These are phyloP conservation scores for Dryoscopus gambensis DNA, from an alignment of 2,113 vertebrate genomes.

Conservation along the genomic window DNA sequence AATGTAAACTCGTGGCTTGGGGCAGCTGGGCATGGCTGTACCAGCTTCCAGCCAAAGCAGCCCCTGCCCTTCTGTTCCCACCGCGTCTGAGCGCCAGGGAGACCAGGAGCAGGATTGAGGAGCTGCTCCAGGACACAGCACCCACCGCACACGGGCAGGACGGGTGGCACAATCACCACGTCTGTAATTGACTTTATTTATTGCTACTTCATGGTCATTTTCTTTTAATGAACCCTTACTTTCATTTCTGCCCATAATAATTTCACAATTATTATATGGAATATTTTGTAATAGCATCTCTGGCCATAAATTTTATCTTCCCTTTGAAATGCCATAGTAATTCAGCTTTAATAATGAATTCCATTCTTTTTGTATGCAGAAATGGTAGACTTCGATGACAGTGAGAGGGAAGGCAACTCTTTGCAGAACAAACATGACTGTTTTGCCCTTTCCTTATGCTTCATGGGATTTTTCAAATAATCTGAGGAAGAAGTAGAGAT, in stretches of 20 bases:
- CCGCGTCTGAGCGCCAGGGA: accelerated
- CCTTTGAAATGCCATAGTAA: slow-evolving; percentile 1
- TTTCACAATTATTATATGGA: slow-evolving; percentile 27
- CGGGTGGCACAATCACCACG: accelerated
- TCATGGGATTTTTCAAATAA: neutral
- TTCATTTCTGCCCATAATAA: slow-evolving; percentile 47
- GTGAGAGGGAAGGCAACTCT: neutral
- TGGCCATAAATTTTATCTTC: slow-evolving; percentile 5
- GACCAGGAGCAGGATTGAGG: neutral
- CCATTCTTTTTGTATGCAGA: neutral
- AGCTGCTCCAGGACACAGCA: neutral
- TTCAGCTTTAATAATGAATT: slow-evolving; percentile 34
- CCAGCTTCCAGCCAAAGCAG: neutral
- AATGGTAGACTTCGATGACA: neutral
- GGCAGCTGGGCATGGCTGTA: neutral
- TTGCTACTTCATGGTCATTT: slow-evolving; percentile 51
- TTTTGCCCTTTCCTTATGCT: neutral
- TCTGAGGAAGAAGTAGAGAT: neutral
- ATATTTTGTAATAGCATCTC: slow-evolving; percentile 13
- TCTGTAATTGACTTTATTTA: slow-evolving; percentile 40
- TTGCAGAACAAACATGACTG: neutral
- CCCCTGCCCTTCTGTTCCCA: neutral
- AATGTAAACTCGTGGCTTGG: neutral
- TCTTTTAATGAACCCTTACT: slow-evolving; percentile 35
- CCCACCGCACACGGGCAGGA: neutral